Base-by-base conservation (phyloP, 2,888 invertebrate genomes). In the Agrochola circellaris region DNA sequence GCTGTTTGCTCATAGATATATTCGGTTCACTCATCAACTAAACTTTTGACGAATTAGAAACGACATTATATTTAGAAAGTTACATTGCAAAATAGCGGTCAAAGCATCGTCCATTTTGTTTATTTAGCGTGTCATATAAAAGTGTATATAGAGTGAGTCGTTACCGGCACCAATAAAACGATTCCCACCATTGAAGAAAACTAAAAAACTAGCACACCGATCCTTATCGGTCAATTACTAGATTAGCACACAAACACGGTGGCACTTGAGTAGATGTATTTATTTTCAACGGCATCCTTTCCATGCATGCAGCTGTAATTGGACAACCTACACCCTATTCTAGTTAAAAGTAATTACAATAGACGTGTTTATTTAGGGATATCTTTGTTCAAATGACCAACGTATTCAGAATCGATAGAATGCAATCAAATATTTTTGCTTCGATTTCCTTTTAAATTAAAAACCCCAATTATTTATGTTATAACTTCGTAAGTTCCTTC, bases 161-260 rank as follows among this genome's bases (percentile, higher is more conserved):
- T 77, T 70, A 76, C 20, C 72, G 84, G 66, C 84, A 73, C 65
- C 83, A 77, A 86, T 83, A 75, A 76, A 72, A 56, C 26, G 62
- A 65, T 87, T 87, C 81, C 65, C 80, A 82, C 83, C 79, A 75
- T 82, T 56, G 56, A 67, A 64, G 72, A 62, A n/a, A 64, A 77
- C 68, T 73, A 54, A 60, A 56, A 66, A 84, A 82, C 84, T 84
- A 58, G 84, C 74, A 79, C 85, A 73, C 20, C 76, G 84, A 84
- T 89, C 81, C 88, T 88, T 88, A 87, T 88, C 88, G 82, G 86
- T 83, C 84, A 87, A 84, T 87, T 84, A 69, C 77, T 81, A 83
- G 81, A 88, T 83, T 77, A 85, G 60, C 75, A 72, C 77, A 71
- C 60, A 69, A 76, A 68, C 73, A 70, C 62, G 38, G 77, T 64